Base-by-base conservation (phyloP, 2,888 invertebrate species). In the Pseudococcus longispinus region DNA sequence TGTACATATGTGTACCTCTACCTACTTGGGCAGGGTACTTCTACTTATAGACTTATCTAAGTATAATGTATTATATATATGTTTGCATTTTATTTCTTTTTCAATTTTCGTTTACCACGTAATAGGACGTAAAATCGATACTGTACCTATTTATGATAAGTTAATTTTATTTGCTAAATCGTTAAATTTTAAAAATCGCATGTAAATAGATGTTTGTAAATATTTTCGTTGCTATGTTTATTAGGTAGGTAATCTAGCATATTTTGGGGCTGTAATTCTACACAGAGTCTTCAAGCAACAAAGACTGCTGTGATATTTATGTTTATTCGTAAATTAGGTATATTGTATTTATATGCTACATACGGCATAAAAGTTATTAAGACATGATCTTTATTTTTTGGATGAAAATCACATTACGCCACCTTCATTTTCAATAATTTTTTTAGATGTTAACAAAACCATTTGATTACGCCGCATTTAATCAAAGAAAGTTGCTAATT, bases 241-340 rank as follows among this genome's bases (percentile, higher is more conserved):
- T 80, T 42, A n/a, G 42, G 42, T 80, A n/a, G 6, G 18, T 80
- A 29, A n/a, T 42, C 1, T 70, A 70, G 42, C 23, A 11, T 80
- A 37, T 42, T 80, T 42, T 42, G 26, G 9, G 77, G 77, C 77
- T 80, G 77, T 80, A 80, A 80, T 23, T 37, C 42, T 23, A 13
- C 20, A 42, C 77, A 42, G 42, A 42, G 77, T 80, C 77, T 80
- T 70, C 32, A 42, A 80, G 20, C 11, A 77, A 37, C 18, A 80
- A 80, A 20, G 77, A 80, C 77, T 80, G 77, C 77, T 80, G 77
- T 80, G 77, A 80, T 80, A 42, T 13, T 42, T 80, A 42, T 80
- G 77, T 13, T 42, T 80, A 42, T 37, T 80, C 20, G n/a, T 80
- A 37, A 37, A 4, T 37, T 46, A 46, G 13, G 44, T 46, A 46